phyloP scores from a whole-genome alignment of 2,797 vertebrate species.

The Acrocephalus scirpaceus region DNA sequence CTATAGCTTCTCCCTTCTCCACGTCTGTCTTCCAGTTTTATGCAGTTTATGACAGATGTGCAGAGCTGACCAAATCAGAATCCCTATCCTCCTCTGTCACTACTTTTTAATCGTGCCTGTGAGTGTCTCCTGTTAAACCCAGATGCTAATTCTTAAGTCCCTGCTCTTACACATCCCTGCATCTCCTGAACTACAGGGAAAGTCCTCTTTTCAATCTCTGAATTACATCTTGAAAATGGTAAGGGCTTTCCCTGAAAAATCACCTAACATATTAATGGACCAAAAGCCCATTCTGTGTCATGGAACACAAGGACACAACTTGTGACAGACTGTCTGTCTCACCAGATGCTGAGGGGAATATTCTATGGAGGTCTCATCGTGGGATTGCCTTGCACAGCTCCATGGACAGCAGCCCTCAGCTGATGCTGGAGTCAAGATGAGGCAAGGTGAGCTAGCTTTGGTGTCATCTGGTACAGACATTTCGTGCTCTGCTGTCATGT shows the following conservation, averaged over 20 bases:
- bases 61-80: background rate
- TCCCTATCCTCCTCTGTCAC: background rate
- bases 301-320: background rate
- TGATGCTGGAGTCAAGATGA: background rate
- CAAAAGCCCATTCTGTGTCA: background rate
- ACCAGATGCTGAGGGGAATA: background rate
- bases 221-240: background rate
- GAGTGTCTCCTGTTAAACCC: background rate
- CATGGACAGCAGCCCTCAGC: background rate
- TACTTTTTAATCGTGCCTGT: rapidly evolving
- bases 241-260: background rate
- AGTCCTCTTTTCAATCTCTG: background rate
- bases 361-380: background rate
- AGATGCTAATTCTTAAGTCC: background rate
- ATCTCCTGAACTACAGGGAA: background rate
- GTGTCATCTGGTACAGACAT: background rate
- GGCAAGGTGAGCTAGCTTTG: background rate
- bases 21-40: background rate
- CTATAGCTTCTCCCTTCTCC: background rate
- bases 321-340: background rate
- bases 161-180: background rate
- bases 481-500: background rate
- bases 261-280: background rate
- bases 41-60: background rate
- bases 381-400: background rate